A percentile compares a stretch with the other conserved stretches of the same genome.
Evolutionary conservation across 2,888 invertebrate genomes (phyloP).

Genomic region (Hermaeophaga mercurialis): DNA sequence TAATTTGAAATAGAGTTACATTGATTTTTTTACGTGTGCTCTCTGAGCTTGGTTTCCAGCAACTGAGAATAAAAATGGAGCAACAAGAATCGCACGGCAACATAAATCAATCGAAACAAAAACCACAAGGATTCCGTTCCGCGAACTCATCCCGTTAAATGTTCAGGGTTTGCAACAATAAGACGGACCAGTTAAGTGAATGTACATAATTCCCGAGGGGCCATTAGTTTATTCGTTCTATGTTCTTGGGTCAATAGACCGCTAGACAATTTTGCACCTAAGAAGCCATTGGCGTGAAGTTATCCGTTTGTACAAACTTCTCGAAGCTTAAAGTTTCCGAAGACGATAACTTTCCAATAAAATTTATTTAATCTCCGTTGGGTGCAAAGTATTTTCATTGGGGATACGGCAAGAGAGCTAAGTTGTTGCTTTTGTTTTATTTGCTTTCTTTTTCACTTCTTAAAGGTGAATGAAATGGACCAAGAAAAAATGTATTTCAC

Average conservation of each 20-base stretch:
- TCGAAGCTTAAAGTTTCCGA: constrained; percentile 8
- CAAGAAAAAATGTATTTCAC: background rate
- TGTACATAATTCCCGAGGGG: background rate
- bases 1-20: too few species aligned
- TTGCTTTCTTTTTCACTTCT: constrained; percentile 12
- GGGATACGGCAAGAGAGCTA: constrained; percentile 7
- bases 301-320: constrained; percentile 5
- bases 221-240: background rate
- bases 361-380: constrained; percentile 21
- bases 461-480: background rate
- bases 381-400: constrained; percentile 12
- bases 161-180: background rate
- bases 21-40: too few species aligned
- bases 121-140: too few species aligned
- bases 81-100: too few species aligned
- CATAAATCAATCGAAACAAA: too few species aligned
- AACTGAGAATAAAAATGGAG: too few species aligned
- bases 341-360: constrained; percentile 16
- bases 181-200: background rate
- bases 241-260: constrained; percentile 1
- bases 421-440: constrained; percentile 11
- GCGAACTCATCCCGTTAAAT: background rate
- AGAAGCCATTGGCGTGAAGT: constrained; percentile 1
- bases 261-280: constrained; percentile 2
- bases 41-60: too few species aligned